Evolutionary conservation across 2,113 vertebrate species (phyloP).

Genomic region (Corvus hawaiiensis): DNA sequence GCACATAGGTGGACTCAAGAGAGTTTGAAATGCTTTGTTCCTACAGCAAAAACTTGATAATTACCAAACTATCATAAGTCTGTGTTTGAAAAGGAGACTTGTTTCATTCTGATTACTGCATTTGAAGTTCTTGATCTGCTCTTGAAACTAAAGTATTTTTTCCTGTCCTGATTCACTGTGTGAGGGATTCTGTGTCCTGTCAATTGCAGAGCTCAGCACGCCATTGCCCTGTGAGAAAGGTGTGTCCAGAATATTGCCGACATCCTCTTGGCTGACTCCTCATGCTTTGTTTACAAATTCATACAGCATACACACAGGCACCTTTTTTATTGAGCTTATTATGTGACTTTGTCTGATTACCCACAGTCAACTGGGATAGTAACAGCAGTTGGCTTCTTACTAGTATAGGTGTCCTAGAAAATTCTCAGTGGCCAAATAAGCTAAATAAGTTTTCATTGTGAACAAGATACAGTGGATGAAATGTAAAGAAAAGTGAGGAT

Average conservation of each 20-base stretch:
- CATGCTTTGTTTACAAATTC: not conserved
- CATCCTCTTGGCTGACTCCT: not conserved
- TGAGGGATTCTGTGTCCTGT: not conserved
- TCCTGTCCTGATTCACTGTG: not conserved
- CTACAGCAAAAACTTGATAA: not conserved
- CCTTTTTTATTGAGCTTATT: accelerated
- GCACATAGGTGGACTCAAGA: not conserved
- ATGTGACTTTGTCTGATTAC: not conserved
- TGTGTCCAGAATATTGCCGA: not conserved
- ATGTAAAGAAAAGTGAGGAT: not conserved
- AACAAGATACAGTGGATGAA: not conserved
- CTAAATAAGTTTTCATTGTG: not conserved
- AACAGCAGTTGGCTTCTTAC: not conserved
- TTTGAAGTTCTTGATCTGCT: not conserved
- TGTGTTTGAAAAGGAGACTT: not conserved
- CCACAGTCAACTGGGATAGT: not conserved
- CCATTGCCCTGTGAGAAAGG: not conserved
- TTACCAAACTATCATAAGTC: not conserved
- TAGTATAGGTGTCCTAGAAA: not conserved
- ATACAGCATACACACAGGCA: not conserved
- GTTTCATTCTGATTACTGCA: not conserved
- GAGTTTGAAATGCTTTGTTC: not conserved
- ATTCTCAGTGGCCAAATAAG: not conserved
- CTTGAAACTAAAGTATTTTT: not conserved
- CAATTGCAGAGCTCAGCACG: accelerated